These are phyloP conservation scores for Melanotaenia parkinsoni DNA, from an alignment of 2,797 vertebrate genomes.

Conservation along the genomic window DNA sequence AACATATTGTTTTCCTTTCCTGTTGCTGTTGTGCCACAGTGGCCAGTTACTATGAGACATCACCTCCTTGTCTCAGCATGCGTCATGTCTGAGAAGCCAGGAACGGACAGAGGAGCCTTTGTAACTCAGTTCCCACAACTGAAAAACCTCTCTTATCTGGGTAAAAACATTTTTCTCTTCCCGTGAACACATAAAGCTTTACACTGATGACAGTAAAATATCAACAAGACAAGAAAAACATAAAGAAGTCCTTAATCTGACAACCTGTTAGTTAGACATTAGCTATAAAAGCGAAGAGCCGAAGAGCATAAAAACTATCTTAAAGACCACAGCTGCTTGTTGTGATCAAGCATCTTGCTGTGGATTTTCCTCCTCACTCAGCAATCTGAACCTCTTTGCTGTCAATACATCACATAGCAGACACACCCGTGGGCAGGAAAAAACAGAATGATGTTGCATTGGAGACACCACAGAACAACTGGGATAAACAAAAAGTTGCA, in stretches of 20 bases:
- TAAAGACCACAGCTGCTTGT: slow-evolving; percentile 12
- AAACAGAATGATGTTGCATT: slow-evolving; percentile 21
- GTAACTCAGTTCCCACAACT: slow-evolving; percentile 57
- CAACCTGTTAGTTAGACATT: background rate
- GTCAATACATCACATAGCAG: slow-evolving; percentile 37
- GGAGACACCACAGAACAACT: slow-evolving; percentile 25
- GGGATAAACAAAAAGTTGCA: slow-evolving; percentile 28
- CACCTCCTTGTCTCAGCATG: slow-evolving; percentile 60
- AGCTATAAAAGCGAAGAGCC: background rate
- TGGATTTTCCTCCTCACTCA: slow-evolving; percentile 37
- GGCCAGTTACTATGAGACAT: slow-evolving; percentile 52
- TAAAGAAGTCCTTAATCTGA: background rate
- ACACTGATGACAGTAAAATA: background rate
- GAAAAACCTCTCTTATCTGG: slow-evolving; percentile 55
- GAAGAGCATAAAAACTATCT: background rate
- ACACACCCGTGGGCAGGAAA: slow-evolving; percentile 39
- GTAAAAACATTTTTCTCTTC: slow-evolving; percentile 33
- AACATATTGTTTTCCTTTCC: slow-evolving; percentile 12
- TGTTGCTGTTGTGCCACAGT: slow-evolving; percentile 43
- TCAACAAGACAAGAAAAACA: background rate
- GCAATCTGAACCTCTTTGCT: slow-evolving; percentile 31
- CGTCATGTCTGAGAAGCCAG: slow-evolving; percentile 71
- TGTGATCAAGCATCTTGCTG: slow-evolving; percentile 19
- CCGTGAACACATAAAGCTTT: slow-evolving; percentile 6
- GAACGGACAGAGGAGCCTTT: slow-evolving; percentile 69